phyloP scores from a whole-genome alignment of 2,113 vertebrate species.

The Bolborhynchus lineola region DNA sequence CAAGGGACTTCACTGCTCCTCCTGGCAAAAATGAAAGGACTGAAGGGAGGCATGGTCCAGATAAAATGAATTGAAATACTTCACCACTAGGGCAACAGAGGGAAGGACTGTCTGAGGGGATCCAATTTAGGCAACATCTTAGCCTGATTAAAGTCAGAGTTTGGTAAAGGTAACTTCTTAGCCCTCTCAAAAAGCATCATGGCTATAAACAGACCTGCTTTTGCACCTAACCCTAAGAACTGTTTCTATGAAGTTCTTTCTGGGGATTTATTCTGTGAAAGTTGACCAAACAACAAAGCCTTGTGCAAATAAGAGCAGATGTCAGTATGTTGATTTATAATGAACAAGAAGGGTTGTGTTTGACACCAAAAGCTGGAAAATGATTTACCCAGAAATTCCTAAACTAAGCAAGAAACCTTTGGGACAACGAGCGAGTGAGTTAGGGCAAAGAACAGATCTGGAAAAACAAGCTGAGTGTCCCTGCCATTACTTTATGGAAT shows the following conservation, averaged over 20 bases:
- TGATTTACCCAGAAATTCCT: conserved; percentile 46
- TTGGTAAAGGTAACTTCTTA: background rate
- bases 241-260: background rate
- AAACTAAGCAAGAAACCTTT: conserved; percentile 32
- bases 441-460: background rate
- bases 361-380: conserved; percentile 7
- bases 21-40: background rate
- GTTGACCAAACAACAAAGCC: background rate
- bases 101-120: background rate
- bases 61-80: background rate
- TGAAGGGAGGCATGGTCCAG: background rate
- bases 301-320: background rate
- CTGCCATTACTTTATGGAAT: background rate
- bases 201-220: background rate
- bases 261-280: background rate
- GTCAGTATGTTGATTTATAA: background rate
- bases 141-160: background rate
- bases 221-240: background rate
- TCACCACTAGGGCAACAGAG: background rate
- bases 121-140: background rate
- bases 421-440: background rate
- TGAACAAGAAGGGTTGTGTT: background rate
- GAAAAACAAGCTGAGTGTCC: background rate
- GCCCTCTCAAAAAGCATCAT: background rate
- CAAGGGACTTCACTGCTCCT: background rate